These are phyloP conservation scores for Agonopterix arenella DNA, from an alignment of 2,888 invertebrate species.

Conservation along the genomic window DNA sequence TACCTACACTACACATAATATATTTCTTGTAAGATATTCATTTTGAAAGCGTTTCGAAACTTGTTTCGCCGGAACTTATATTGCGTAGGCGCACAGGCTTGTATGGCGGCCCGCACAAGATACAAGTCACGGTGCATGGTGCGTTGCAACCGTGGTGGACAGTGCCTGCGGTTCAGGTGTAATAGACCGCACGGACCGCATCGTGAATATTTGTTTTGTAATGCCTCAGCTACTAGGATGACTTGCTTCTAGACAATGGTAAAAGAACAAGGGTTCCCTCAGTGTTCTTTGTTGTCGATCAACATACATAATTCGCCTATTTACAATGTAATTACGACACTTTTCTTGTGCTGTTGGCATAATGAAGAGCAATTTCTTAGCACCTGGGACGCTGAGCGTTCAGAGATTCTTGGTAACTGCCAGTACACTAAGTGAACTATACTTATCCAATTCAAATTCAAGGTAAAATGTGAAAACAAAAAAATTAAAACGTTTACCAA, in stretches of 20 bases:
- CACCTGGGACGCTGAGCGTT: too few relatives aligned
- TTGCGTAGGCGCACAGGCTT: slow-evolving; percentile 32
- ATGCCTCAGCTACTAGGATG: slow-evolving; percentile 25
- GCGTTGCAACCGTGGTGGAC: slow-evolving; percentile 2
- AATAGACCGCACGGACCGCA: slow-evolving; percentile 31
- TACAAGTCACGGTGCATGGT: slow-evolving; percentile 32
- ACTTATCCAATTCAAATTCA: too few relatives aligned
- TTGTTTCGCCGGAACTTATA: slow-evolving; percentile 22
- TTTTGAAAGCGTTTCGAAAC: slow-evolving; percentile 34
- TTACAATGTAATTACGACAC: neutral
- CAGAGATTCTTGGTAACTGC: too few relatives aligned
- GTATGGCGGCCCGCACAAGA: slow-evolving; percentile 9
- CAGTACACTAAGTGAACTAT: too few relatives aligned
- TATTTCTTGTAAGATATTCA: neutral
- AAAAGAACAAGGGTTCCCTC: slow-evolving; percentile 3
- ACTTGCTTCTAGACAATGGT: slow-evolving; percentile 25
- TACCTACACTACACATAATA: too few relatives aligned
- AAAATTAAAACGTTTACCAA: too few relatives aligned
- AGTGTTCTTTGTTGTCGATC: slow-evolving; percentile 5
- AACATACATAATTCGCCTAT: slow-evolving; percentile 3
- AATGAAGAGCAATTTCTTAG: too few relatives aligned
- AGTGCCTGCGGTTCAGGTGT: slow-evolving; percentile 24
- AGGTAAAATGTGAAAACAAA: too few relatives aligned
- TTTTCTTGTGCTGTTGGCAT: too few relatives aligned
- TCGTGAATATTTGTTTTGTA: slow-evolving; percentile 29